Percentiles rank a stretch among this genome's conserved stretches.
Conservation (phyloP, 1,140 invertebrate species). For the Hycleus cichorii region DNA sequence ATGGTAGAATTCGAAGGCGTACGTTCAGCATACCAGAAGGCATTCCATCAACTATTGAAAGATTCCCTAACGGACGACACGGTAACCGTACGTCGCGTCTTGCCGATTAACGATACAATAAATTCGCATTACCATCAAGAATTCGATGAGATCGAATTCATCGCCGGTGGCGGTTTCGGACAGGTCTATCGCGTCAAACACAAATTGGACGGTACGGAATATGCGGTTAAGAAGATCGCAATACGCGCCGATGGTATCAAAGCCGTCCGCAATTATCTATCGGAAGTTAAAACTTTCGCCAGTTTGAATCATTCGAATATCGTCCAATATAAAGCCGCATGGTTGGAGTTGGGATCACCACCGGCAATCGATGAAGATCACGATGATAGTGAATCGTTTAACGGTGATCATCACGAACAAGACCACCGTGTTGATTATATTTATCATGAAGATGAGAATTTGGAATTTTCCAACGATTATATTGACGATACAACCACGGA, state of each 20-base stretch:
- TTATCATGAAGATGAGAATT: conserved; percentile 11
- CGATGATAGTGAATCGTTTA: conserved; percentile 10
- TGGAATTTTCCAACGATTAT: conserved; percentile 20
- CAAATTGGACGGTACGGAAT: conserved; percentile 64
- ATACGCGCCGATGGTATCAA: conserved; percentile 54
- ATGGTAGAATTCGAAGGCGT: conserved; percentile 59
- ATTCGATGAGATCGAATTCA: conserved; percentile 64
- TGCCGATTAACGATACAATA: conserved; percentile 41
- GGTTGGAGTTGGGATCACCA: conserved; percentile 54
- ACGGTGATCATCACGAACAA: conserved; percentile 6
- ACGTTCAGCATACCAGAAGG: conserved; percentile 54
- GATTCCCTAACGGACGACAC: conserved; percentile 47
- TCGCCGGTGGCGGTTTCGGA: conserved; percentile 71
- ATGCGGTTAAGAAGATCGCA: conserved; percentile 76
- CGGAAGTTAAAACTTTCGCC: conserved; percentile 74
- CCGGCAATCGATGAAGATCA: conserved; percentile 12
- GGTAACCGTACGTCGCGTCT: conserved; percentile 41
- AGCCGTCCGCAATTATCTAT: conserved; percentile 53
- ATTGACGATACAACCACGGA: conserved; percentile 14
- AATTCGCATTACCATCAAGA: conserved; percentile 62
- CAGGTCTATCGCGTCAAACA: conserved; percentile 53
- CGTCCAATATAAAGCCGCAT: conserved; percentile 76
- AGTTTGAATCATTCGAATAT: conserved; percentile 73
- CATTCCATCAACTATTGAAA: conserved; percentile 52
- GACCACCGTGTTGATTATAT: conserved; percentile 12